Conservation (phyloP, 1,140 invertebrate species). For the Saxidomus purpurata region DNA sequence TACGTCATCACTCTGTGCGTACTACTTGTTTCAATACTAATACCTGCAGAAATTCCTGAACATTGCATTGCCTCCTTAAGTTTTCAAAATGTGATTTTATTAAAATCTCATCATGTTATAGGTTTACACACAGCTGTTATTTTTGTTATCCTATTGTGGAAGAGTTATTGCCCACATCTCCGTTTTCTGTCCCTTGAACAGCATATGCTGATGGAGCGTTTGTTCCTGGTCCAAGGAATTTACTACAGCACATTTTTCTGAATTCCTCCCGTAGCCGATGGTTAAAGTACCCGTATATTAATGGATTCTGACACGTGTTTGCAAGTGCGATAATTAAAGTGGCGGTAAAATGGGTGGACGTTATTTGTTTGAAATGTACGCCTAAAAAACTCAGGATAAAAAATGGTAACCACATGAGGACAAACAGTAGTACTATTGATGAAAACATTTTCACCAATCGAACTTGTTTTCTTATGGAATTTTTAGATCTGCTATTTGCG, state of each 20-base stretch:
- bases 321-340: constrained; percentile 74
- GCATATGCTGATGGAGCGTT: background rate
- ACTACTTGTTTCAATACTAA: no score
- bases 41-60: no score
- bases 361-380: constrained; percentile 70
- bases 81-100: no score
- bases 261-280: constrained; percentile 70
- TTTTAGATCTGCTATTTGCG: constrained; percentile 32
- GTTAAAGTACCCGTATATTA: constrained; percentile 79
- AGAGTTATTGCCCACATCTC: constrained; percentile 27
- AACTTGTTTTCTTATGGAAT: constrained; percentile 67
- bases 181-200: constrained; percentile 51
- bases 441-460: constrained; percentile 75
- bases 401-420: constrained; percentile 78
- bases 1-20: no score
- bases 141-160: constrained; percentile 11
- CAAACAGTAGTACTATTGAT: constrained; percentile 71
- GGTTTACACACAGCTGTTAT: no score
- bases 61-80: no score
- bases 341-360: constrained; percentile 74
- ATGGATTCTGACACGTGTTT: constrained; percentile 75
- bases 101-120: no score
- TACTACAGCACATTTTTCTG: constrained; percentile 65
- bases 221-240: background rate
- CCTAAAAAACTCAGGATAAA: constrained; percentile 75